phyloP scores from a whole-genome alignment of 2,797 vertebrate species.

The Tragopan temminckii region DNA sequence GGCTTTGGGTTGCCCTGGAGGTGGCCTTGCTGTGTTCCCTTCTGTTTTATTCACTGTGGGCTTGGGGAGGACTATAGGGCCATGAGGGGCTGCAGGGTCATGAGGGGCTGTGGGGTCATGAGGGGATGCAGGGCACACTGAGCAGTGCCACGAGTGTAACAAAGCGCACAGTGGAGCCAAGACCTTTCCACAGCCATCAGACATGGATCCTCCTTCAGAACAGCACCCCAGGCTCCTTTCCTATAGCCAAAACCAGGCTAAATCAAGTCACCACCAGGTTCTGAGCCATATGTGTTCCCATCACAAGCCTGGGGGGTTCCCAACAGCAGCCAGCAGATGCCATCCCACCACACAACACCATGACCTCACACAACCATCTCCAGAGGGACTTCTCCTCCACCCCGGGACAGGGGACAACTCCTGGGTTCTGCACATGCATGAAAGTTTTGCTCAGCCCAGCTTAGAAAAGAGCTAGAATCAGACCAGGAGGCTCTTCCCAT shows the following conservation, averaged over 20 bases:
- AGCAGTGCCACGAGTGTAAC: too few species aligned
- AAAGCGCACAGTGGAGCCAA: rapidly evolving
- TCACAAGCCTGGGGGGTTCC: rapidly evolving
- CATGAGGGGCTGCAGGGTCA: too few species aligned
- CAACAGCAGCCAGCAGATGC: rapidly evolving
- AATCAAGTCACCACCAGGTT: neutral
- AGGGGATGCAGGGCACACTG: too few species aligned
- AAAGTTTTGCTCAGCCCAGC: neutral
- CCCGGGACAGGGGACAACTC: rapidly evolving
- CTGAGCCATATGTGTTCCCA: rapidly evolving
- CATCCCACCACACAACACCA: rapidly evolving
- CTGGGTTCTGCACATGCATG: rapidly evolving
- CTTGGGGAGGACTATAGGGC: too few species aligned
- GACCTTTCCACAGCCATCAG: rapidly evolving
- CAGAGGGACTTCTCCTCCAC: neutral
- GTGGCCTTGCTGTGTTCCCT: too few species aligned
- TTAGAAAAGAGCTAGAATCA: too few species aligned
- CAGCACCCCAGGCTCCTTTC: neutral
- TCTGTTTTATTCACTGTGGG: too few species aligned
- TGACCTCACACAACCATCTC: neutral
- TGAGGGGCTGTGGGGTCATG: too few species aligned
- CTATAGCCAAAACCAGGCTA: neutral
- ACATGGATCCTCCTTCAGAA: neutral
- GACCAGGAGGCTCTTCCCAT: neutral
- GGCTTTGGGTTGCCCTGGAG: neutral